Percentiles rank a stretch among this genome's conserved stretches.
These are phyloP conservation scores for Drosophila bunnanda DNA, from an alignment of 2,888 invertebrate genomes.

Conservation along the genomic window DNA sequence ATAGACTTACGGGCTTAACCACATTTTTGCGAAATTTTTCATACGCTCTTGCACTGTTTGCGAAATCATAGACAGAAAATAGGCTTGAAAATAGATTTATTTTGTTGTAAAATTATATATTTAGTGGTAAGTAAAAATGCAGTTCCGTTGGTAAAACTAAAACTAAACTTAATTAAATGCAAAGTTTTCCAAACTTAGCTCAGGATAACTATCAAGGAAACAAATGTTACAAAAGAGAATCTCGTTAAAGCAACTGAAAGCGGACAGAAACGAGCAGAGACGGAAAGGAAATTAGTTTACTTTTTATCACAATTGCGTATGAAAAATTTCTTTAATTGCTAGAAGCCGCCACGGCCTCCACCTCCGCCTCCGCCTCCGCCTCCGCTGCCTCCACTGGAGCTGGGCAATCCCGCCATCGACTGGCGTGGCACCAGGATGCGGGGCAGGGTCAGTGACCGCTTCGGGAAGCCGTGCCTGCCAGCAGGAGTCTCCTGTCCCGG, in stretches of 20 bases:
- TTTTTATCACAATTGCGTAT: slow-evolving; percentile 84
- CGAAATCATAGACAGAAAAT: slow-evolving; percentile 40
- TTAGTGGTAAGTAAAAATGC: slow-evolving; percentile 56
- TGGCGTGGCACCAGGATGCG: slow-evolving; percentile 74
- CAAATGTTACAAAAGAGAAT: slow-evolving; percentile 77
- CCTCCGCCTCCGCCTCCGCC: slow-evolving; percentile 45
- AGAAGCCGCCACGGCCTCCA: slow-evolving; percentile 78
- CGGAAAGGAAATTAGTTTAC: slow-evolving; percentile 60
- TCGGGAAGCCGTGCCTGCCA: slow-evolving; percentile 70
- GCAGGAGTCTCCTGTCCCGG: slow-evolving; percentile 11
- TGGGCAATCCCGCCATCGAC: slow-evolving; percentile 33
- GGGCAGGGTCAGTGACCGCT: slow-evolving; percentile 79
- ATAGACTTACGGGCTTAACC: slow-evolving; percentile 10
- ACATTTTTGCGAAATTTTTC: slow-evolving; percentile 58
- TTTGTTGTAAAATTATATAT: slow-evolving; percentile 52
- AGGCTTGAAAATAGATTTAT: slow-evolving; percentile 55
- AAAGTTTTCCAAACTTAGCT: slow-evolving; percentile 38
- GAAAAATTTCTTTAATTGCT: slow-evolving; percentile 84
- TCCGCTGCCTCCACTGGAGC: slow-evolving; percentile 48
- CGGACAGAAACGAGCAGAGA: slow-evolving; percentile 27
- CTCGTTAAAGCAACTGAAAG: slow-evolving; percentile 28
- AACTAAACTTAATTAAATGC: slow-evolving; percentile 55
- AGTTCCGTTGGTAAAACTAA: slow-evolving; percentile 51
- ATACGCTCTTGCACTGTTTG: slow-evolving; percentile 56
- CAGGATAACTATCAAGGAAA: slow-evolving; percentile 63